Percentiles rank a stretch among this genome's conserved stretches.
These are phyloP conservation scores for Helogale parvula DNA, from an alignment of 2,113 vertebrate genomes.

Conservation along the genomic window DNA sequence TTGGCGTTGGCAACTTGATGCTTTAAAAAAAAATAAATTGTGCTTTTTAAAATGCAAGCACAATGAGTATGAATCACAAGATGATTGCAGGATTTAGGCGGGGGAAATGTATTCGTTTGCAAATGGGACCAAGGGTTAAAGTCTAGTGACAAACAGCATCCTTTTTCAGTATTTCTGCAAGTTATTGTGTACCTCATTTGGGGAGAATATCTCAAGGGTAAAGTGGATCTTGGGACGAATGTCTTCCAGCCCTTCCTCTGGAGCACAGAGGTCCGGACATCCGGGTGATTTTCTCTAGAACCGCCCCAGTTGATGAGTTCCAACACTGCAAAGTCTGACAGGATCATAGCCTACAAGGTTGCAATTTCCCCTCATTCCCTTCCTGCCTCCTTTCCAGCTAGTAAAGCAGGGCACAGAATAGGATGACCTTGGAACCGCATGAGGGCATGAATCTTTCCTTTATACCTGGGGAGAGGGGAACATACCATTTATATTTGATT, in stretches of 20 bases:
- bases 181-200: neutral
- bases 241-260: neutral
- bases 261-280: no score
- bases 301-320: neutral
- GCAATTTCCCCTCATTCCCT: neutral
- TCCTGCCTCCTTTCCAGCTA: neutral
- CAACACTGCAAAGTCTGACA: neutral
- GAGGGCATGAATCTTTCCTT: neutral
- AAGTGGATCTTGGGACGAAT: neutral
- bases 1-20: neutral
- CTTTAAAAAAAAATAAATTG: neutral
- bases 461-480: neutral
- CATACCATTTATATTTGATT: neutral
- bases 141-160: accelerated
- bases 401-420: neutral
- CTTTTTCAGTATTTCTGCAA: neutral
- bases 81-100: neutral
- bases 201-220: neutral
- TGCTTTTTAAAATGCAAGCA: neutral
- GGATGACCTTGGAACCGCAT: neutral
- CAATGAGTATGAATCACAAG: neutral
- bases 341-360: neutral
- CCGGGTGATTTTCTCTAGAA: neutral
- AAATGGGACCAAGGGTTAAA: neutral
- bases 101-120: neutral